A percentile compares a stretch with the other conserved stretches of the same genome.
These are phyloP conservation scores for Acleris cristana DNA, from an alignment of 2,888 invertebrate species.

Conservation along the genomic window DNA sequence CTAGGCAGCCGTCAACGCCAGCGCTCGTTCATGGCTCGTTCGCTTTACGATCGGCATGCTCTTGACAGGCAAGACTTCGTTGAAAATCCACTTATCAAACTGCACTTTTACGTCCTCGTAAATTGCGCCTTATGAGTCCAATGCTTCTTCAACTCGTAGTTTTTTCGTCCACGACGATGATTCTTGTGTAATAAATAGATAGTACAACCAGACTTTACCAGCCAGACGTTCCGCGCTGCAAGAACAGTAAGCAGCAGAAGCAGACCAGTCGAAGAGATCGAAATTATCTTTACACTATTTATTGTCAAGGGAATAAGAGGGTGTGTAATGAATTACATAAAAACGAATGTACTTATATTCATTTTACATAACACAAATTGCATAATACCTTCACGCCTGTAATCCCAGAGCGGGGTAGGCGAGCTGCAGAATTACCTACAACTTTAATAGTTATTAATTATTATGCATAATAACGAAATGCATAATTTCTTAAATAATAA, in stretches of 20 bases:
- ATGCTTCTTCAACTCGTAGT: conserved; percentile 62
- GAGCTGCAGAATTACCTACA: too few species aligned
- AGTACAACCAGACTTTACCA: not conserved
- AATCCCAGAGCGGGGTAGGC: too few species aligned
- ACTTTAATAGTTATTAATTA: too few species aligned
- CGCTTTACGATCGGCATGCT: conserved; percentile 55
- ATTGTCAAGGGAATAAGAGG: too few species aligned
- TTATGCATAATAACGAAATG: too few species aligned
- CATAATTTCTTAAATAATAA: too few species aligned
- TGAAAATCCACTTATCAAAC: conserved; percentile 69
- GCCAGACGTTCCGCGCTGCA: not conserved
- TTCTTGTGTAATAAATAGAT: not conserved
- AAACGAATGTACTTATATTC: too few species aligned
- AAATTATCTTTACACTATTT: too few species aligned
- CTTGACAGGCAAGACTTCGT: conserved; percentile 51
- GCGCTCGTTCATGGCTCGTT: conserved; percentile 44
- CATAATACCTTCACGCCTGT: too few species aligned
- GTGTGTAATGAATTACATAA: too few species aligned
- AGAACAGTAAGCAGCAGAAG: not conserved
- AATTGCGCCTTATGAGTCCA: conserved; percentile 71
- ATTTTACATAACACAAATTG: too few species aligned
- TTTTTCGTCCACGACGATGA: conserved; percentile 9
- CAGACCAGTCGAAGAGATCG: too few species aligned
- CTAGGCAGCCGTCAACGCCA: conserved; percentile 39
- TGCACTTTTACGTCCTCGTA: conserved; percentile 70